Base-by-base conservation (phyloP, 2,113 vertebrate genomes). In the Fulmarus glacialis region DNA sequence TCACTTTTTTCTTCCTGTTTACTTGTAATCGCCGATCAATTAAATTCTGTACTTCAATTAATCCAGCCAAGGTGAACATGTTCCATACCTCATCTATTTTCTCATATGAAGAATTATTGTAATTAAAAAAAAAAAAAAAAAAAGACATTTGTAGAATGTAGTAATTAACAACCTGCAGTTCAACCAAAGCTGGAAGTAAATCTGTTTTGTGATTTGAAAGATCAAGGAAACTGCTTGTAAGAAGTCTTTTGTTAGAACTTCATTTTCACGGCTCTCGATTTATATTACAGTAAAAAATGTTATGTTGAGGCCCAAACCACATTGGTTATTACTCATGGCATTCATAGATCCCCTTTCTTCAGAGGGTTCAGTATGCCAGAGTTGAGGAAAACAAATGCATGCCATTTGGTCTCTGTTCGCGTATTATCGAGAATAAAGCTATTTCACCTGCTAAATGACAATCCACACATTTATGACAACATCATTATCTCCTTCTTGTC, bases 11-110 rank as follows among this genome's bases (percentile, higher is more conserved):
- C 97, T 98, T 98, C 96, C 99, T 98, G 97, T 99, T 99, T 36
- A 99, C 99, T 98, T 99, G 99, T 40, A 99, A 98, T 86, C 99
- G 98, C 40, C 93, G 98, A 98, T 99, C 99, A 95, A 99, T 98
- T 91, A 99, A 93, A 96, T 99, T 99, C 98, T 99, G 99, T 95
- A 99, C 94, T 98, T 99, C 98, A n/a, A 98, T 97, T 96, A 99
- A 98, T 91, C 99, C 99, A 85, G 99, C 99, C 53, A 96, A 98
- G 82, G 78, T 98, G 98, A 99, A 99, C 97, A 99, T 98, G 92
- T 55, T 74, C 95, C 97, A 96, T 87, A 99, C 92, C 92, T 99
- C 99, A 64, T 98, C 99, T 99, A 84, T 94, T 91, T 93, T 97
- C 82, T 97, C 96, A 97, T 70, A 83, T 30, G 67, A 96, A 93